Base-by-base conservation (phyloP, 2,113 vertebrate species). In the Syngnathoides biaculeatus region DNA sequence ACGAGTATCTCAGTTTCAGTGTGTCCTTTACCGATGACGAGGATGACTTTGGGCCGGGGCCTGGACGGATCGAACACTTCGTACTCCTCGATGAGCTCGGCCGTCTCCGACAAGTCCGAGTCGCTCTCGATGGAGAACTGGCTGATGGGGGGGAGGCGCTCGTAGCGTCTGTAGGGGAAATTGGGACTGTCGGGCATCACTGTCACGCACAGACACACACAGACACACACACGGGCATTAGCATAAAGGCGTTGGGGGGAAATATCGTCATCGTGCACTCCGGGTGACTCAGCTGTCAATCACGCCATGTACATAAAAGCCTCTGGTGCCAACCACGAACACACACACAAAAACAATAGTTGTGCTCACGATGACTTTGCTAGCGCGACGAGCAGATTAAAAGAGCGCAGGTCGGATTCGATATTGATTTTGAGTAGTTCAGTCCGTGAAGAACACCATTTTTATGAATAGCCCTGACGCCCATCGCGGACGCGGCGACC, bases 121-220 rank as follows among this genome's bases (percentile, higher is more conserved):
- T 99, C 97, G 22, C 97, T 99, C 86, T 99, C 97, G 59, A 99
- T 99, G 40, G 97, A 99, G 78, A 98, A 98, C 88, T 99, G 97
- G 71, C 96, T 96, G 86, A 99, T 99, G 30, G 97, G 97, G 50
- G 97, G 97, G 40, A 99, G 94, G 10, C 96, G 94, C 55, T 99
- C 96, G 2, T 98, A 99, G 0, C 96, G 92, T 35, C 96, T 95
- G 85, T 98, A 98, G 0, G 96, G 93, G 69, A 98, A 97, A 81
- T 94, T 98, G 14, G 94, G 90, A 79, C 94, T 97, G 78, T 98
- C 96, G 64, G 97, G 97, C 91, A 98, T 87, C 87, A 98, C 97
- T 98, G 90, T 70, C 13, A 4, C 56, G 74, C 70, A 82, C 45
- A 81, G 5, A 75, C 35, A 71, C 66, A 71, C 0, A 70, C 19